Base-by-base conservation (phyloP, 2,888 invertebrate genomes). In the Meliscaeva auricollis region DNA sequence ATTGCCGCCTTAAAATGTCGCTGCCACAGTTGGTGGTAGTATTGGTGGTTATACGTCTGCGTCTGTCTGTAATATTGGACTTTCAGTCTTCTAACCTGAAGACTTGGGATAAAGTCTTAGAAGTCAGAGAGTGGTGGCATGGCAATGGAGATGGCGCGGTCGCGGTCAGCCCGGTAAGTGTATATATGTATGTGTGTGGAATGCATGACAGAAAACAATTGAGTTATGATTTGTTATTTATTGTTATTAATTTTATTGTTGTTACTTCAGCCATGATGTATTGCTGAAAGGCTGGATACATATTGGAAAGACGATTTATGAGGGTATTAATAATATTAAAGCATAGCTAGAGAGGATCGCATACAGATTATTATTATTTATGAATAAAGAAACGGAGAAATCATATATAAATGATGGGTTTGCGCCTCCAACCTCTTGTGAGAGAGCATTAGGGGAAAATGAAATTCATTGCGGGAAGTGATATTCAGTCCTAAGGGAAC, bases 1-100 rank as follows among this genome's bases (percentile, higher is more conserved):
- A 91, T 91, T 91, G 91, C 91, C 91, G 91, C 91, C 91, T 91
- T 91, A 91, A 91, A 91, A 91, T 91, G 91, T 91, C 81, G 77
- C 82, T 82, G 85, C 73, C 87, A 88, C 90, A 90, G 90, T 87
- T 81, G 83, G 82, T 81, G 77, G 76, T 76, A 26, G 38, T 58
- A 15, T 6, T 17, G 9, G 15, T 54, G 30, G 30, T 32, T 1
- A n/a, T n/a, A 8, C 26, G 30, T n/a, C n/a, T n/a, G n/a, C n/a
- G 52, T 52, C 0, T 2, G 26, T 26, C 4, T 26, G 2, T 26
- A 20, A 20, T 48, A 15, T 58, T 38, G 58, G 56, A 35, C 20
- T n/a, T n/a, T 20, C 38, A 13, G 9, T 9, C 5, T 26, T 3
- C 4, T 1, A 38, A 9, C 3, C 38, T 38, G 38, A 38, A 52